phyloP scores from a whole-genome alignment of 2,797 vertebrate genomes.

The Loriculus beryllinus region DNA sequence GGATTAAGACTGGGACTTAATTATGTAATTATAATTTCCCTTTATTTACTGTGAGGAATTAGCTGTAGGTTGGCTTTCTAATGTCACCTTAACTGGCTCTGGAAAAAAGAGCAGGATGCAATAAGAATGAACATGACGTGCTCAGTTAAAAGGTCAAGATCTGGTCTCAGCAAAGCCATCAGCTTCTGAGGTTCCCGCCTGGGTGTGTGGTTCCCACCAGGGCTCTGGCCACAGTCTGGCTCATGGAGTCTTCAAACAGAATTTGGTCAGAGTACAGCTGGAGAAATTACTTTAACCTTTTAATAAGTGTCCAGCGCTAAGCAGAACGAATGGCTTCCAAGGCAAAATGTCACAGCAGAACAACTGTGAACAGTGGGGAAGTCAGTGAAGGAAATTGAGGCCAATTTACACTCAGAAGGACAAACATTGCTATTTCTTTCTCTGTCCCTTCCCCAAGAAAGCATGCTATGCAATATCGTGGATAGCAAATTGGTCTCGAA shows the following conservation, averaged over 20 bases:
- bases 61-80: neutral
- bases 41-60: neutral
- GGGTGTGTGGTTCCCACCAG: neutral
- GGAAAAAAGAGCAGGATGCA: neutral
- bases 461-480: neutral
- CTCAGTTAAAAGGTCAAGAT: neutral
- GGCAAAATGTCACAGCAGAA: constrained; percentile 2
- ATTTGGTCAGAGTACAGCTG: neutral
- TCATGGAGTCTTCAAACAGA: neutral
- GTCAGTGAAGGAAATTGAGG: neutral
- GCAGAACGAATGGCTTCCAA: neutral
- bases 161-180: neutral
- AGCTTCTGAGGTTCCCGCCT: neutral
- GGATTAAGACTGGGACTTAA: neutral
- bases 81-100: neutral
- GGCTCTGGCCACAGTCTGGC: neutral
- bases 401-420: neutral
- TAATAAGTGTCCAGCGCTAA: neutral
- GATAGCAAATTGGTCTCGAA: neutral
- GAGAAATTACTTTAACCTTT: constrained; percentile 45
- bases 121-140: accelerated
- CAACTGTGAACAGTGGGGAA: neutral
- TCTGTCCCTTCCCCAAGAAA: neutral
- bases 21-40: neutral
- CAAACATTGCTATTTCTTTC: neutral